Percentiles rank a stretch among this genome's conserved stretches.
These are phyloP conservation scores for Lerista edwardsae DNA, from an alignment of 2,797 vertebrate genomes.

Conservation along the genomic window DNA sequence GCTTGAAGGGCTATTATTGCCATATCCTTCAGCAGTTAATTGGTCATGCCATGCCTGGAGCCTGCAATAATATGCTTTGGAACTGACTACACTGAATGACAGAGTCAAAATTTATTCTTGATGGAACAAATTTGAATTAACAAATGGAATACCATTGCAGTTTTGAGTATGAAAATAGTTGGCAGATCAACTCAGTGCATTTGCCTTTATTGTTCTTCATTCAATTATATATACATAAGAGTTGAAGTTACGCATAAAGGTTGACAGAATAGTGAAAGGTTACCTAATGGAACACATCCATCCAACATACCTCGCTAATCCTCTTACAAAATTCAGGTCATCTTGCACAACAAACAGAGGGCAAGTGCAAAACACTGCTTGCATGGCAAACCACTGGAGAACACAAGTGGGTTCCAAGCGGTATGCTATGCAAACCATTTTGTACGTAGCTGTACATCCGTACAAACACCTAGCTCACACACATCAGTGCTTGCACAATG, in stretches of 20 bases:
- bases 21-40: slow-evolving; percentile 26
- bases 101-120: slow-evolving; percentile 23
- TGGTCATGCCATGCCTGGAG: slow-evolving; percentile 13
- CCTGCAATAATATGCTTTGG: slow-evolving; percentile 29
- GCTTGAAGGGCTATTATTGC: slow-evolving; percentile 48
- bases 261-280: background rate
- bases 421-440: too few species aligned
- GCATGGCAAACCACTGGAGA: background rate
- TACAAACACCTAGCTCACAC: background rate
- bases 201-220: background rate
- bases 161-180: background rate
- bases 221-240: background rate
- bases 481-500: background rate
- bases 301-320: background rate
- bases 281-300: background rate
- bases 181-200: background rate
- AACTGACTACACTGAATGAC: slow-evolving; percentile 8
- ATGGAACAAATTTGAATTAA: slow-evolving; percentile 12
- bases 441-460: too few species aligned
- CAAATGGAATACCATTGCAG: slow-evolving; percentile 1
- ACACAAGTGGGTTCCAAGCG: too few species aligned
- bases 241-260: background rate
- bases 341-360: background rate
- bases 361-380: background rate
- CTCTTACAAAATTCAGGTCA: background rate